Evolutionary conservation across 2,113 vertebrate genomes (phyloP), one percentile per base, ranked within the genome.

Genomic region (Chionomys nivalis): DNA sequence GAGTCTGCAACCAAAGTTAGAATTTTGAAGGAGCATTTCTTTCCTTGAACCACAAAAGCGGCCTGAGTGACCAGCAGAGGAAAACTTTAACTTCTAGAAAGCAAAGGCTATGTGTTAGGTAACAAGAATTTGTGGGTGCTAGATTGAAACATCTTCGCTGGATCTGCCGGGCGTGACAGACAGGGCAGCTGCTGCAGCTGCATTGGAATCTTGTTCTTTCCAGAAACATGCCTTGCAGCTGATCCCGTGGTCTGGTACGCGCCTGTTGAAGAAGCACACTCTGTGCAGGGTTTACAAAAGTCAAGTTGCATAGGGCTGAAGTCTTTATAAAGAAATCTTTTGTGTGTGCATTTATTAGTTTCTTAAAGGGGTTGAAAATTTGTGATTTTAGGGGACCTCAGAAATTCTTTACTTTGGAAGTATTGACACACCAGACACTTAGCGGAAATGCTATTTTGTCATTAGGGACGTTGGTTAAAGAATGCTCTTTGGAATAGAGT

Each of bases 1-100:
- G 99, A 99, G 98, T 98, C 97, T 97, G 98, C 98, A 97, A 98
- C 98, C 98, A 98, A 98, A 98, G 98, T 98, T 7, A 98, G 98
- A 98, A 98, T 98, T 98, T 97, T 96, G 97, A 98, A 97, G 97
- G 95, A 98, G 93, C 21, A 63, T 96, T 96, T 95, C 85, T 95
- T 93, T 90, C 14, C 95, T 94, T 93, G 98, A 98, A 96, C 96
- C 97, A 95, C 97, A 97, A 94, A 97, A 96, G 82, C 75, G 87
- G 89, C 92, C 97, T 95, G 76, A 93, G 97, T 98, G 98, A 97
- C 94, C 98, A 96, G 96, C 97, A 98, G 91, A 96, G 94, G 96
- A 87, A 95, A 96, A 97, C 83, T 94, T 95, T 42, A 95, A 97
- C 95, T 87, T 28, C 44, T 44, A 31, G 49, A 55, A 91, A 73